phyloP scores from a whole-genome alignment of 2,797 vertebrate species.

The Sebastes alutus region DNA sequence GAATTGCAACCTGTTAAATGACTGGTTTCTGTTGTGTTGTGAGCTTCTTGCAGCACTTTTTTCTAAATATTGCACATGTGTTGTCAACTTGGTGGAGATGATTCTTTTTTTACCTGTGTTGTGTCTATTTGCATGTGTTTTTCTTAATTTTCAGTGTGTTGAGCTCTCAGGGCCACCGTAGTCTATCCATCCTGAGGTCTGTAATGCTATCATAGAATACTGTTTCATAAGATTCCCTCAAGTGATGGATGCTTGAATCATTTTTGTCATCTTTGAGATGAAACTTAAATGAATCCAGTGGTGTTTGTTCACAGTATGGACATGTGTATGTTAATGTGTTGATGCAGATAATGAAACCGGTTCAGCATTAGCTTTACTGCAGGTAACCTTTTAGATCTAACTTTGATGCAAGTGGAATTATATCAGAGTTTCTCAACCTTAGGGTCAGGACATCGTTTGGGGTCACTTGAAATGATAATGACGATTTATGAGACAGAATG shows the following conservation, averaged over 20 bases:
- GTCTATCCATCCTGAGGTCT: too few relatives aligned
- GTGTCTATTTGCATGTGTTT: background rate
- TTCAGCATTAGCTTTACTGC: background rate
- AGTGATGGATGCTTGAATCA: background rate
- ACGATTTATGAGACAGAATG: background rate
- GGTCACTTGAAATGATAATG: background rate
- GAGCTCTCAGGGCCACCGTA: background rate
- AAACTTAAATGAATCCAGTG: slow-evolving; percentile 22
- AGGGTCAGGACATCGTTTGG: too few relatives aligned
- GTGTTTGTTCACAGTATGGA: slow-evolving; percentile 32
- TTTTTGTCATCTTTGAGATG: background rate
- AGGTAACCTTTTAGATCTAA: background rate
- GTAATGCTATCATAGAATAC: too few relatives aligned
- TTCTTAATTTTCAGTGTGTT: background rate
- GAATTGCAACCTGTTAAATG: background rate
- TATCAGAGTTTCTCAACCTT: background rate
- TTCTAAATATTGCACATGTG: background rate
- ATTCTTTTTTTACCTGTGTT: background rate
- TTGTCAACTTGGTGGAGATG: background rate
- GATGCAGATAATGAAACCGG: background rate
- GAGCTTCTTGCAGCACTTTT: background rate
- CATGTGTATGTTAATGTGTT: slow-evolving; percentile 18
- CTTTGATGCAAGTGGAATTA: background rate
- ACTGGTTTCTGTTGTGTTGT: background rate
- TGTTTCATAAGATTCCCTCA: background rate